phyloP scores from a whole-genome alignment of 2,113 vertebrate species.

The Alosa alosa region DNA sequence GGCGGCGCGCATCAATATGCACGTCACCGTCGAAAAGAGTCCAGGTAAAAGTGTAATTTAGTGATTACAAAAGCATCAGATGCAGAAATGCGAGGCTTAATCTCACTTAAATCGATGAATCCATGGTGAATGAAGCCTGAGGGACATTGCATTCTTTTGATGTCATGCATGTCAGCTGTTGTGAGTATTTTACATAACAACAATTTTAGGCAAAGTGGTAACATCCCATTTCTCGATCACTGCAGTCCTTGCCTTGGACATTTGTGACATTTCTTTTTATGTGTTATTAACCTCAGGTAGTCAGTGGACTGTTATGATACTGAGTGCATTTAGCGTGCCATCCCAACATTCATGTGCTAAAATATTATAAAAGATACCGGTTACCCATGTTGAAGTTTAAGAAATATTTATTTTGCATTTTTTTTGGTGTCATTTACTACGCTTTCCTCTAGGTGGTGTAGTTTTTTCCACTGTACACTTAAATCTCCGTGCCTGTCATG shows the following conservation, averaged over 20 bases:
- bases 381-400: neutral
- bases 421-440: slow-evolving; percentile 23
- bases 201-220: neutral
- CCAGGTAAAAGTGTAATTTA: neutral
- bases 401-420: neutral
- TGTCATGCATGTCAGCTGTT: neutral
- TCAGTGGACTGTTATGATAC: neutral
- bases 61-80: neutral
- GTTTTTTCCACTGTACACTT: slow-evolving; percentile 26
- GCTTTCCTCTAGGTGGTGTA: slow-evolving; percentile 37
- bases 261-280: neutral
- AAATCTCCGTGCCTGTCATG: slow-evolving; percentile 20
- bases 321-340: neutral
- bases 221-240: neutral
- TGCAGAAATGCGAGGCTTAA: neutral
- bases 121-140: neutral
- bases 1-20: slow-evolving; percentile 37
- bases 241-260: neutral
- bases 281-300: neutral
- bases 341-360: neutral
- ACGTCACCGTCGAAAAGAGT: slow-evolving; percentile 25
- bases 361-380: neutral
- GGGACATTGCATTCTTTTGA: neutral
- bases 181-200: neutral
- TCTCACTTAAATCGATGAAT: neutral